Base-by-base conservation (phyloP, 2,113 vertebrate genomes). In the Onychorhynchus coronatus region DNA sequence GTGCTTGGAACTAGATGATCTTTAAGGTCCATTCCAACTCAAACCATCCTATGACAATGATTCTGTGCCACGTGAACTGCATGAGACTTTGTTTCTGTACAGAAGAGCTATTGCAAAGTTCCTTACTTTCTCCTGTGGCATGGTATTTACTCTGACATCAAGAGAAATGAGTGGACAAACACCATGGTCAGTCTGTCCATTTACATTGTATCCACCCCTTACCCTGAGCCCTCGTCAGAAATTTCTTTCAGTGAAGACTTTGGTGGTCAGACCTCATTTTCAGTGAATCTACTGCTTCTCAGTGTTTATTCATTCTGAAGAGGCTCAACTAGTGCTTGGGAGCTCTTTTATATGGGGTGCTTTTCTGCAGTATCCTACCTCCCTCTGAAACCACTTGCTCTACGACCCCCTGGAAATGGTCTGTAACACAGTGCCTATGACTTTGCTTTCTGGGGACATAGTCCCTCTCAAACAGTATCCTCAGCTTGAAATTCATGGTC, bases 1-100 rank as follows among this genome's bases (percentile, higher is more conserved):
- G n/a, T 14, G 6, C 4, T 11, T 62, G 55, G 30, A 76, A 47
- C 6, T 31, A 47, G n/a, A 15, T 0, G 1, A 31, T 27, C 8
- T 83, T 90, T 62, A 27, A 14, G 28, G 11, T 42, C 55, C 12
- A 17, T 62, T 70, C 47, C 47, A 33, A 47, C 12, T 17, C 49
- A 90, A 49, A 63, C 47, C 25, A 47, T 53, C 47, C 20, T 25
- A 21, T 47, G 39, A 61, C 39, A 55, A 2, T 83, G 9, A 63
- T 55, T 8, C 37, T 56, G 16, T 75, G 39, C 52, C 2, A 0
- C 2, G 3, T 5, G 2, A 72, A 59, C 24, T 82, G 33, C 3
- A 1, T 85, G 46, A 80, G 19, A 62, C 39, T 30, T 66, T 52
- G 44, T 41, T 76, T 90, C 37, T 73, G 20, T 49, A 56, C 9